Conservation (phyloP, 2,888 invertebrate genomes). For the Parasteatoda lunata region DNA sequence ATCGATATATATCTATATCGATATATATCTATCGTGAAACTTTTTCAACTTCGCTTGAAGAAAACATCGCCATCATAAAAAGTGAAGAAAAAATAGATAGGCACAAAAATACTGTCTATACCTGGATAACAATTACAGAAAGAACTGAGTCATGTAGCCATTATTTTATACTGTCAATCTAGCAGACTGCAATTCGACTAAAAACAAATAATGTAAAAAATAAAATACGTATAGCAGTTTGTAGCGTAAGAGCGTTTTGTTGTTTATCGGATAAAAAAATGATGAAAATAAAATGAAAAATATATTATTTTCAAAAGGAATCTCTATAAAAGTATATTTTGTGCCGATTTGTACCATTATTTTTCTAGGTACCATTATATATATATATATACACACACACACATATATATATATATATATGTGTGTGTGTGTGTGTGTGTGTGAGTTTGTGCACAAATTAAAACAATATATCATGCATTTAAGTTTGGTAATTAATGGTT, state of each 20-base stretch:
- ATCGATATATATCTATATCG: conserved; percentile 40
- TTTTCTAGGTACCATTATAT: too few species aligned
- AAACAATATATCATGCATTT: too few species aligned
- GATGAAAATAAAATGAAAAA: not conserved
- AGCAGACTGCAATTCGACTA: not conserved
- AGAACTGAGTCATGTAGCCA: conserved; percentile 6
- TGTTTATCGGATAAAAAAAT: not conserved
- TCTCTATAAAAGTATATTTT: too few species aligned
- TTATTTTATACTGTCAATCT: conserved; percentile 9
- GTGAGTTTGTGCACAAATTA: too few species aligned
- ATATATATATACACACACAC: too few species aligned
- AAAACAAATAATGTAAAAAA: not conserved
- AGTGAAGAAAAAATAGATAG: conserved; percentile 2
- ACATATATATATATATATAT: too few species aligned
- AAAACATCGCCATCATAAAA: conserved; percentile 35
- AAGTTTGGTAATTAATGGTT: too few species aligned
- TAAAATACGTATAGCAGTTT: not conserved
- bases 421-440: too few species aligned
- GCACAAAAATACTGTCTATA: conserved; percentile 43
- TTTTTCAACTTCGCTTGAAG: conserved; percentile 46
- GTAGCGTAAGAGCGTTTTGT: not conserved
- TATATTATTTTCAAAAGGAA: not conserved
- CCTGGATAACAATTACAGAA: conserved; percentile 40
- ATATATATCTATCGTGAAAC: conserved; percentile 37
- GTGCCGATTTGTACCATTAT: too few species aligned